Percentiles rank a stretch among this genome's conserved stretches.
Conservation (phyloP, 2,113 vertebrate species). For the Prochilodus magdalenae region DNA sequence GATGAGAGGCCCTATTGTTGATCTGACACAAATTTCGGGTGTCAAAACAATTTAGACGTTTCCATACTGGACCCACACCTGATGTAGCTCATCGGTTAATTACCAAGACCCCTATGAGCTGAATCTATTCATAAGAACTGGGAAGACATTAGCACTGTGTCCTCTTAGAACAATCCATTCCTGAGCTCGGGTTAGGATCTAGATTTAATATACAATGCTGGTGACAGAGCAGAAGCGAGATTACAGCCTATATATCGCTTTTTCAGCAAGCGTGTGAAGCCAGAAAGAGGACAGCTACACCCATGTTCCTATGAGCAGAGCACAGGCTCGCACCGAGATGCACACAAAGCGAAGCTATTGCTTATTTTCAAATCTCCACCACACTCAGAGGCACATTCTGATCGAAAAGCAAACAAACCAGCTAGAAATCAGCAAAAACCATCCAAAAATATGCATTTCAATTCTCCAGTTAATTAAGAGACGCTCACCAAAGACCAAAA, state of each 20-base stretch:
- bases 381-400: constrained; percentile 23
- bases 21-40: background rate
- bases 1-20: background rate
- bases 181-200: background rate
- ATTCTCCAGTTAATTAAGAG: background rate
- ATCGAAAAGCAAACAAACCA: background rate
- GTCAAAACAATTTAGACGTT: background rate
- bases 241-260: background rate
- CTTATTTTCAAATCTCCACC: constrained; percentile 9
- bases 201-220: background rate
- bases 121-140: background rate
- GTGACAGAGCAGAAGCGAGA: background rate
- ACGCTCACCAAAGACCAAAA: background rate
- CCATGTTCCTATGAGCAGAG: background rate
- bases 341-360: constrained; percentile 8
- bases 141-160: background rate
- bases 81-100: background rate
- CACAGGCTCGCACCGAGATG: background rate
- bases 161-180: background rate
- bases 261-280: background rate
- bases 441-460: background rate
- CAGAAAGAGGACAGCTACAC: background rate
- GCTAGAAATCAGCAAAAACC: background rate
- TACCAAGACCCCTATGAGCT: background rate
- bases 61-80: background rate